Base-by-base conservation (phyloP, 1,140 invertebrate genomes). In the Monochamus saltuarius region DNA sequence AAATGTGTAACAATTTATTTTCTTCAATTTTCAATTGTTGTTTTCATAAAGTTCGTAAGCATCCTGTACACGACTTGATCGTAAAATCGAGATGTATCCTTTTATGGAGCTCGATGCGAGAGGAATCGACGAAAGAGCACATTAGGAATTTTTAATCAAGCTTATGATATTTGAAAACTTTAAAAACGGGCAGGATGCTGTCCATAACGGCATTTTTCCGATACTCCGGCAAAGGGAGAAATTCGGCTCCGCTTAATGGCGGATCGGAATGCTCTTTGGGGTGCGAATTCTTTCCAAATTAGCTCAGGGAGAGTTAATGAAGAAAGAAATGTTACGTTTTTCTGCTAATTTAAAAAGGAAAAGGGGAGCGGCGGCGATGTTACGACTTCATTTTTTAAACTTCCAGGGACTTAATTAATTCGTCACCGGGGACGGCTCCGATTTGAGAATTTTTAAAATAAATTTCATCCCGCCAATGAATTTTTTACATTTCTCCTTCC, bases 271-370 rank as follows among this genome's bases (percentile, higher is more conserved):
- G 68, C 66, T 68, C 62, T 69, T 70, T 70, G 62, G 68, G 69
- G 70, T 71, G 72, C 61, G 66, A 74, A 74, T 74, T 74, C 72
- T 67, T 70, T 67, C 62, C 61, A 73, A 74, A 74, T 73, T 74
- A 74, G 72, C 62, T 67, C 66, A 59, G 72, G 62, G 71, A 66
- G 72, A 69, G 64, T 73, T 73, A 73, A 73, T 74, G 72, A 73
- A 73, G 65, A 69, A 59, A 68, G 69, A 74, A 74, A 74, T 66
- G 70, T 72, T 72, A 69, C 72, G 69, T 73, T 73, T 65, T 68
- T 61, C 64, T 72, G 63, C 68, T 72, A 71, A 73, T 73, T 72
- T 72, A 69, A 69, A 68, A 67, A 67, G 56, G 51, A 60, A 65
- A 66, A 64, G 66, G 68, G 67, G 59, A 59, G 62, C 42, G 65